Evolutionary conservation across 1,140 invertebrate species (phyloP).

Genomic region (Nephotettix cincticeps): DNA sequence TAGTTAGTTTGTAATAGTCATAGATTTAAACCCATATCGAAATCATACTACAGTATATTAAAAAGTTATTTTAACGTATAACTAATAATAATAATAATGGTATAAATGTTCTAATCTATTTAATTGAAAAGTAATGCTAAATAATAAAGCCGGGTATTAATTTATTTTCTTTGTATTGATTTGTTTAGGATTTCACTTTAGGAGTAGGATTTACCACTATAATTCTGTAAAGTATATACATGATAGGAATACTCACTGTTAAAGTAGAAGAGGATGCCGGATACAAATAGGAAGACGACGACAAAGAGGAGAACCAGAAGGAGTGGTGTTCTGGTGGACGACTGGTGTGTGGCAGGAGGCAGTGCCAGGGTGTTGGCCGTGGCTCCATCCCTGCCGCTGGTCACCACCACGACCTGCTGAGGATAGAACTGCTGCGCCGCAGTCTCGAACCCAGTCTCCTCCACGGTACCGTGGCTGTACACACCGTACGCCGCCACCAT

Average conservation of each 20-base stretch:
- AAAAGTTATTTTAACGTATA: too few species aligned
- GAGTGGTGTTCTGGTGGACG: conserved; percentile 39
- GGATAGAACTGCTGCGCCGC: conserved; percentile 14
- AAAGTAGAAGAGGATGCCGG: conserved; percentile 58
- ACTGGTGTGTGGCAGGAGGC: not conserved
- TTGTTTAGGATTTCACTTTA: too few species aligned
- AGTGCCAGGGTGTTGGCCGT: conserved; percentile 23
- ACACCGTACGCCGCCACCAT: conserved; percentile 28
- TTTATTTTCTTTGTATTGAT: too few species aligned
- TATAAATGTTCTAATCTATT: too few species aligned
- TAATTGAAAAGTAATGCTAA: too few species aligned
- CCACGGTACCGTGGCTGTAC: conserved; percentile 13
- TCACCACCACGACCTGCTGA: conserved; percentile 27
- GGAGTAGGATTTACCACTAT: too few species aligned
- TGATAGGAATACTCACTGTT: conserved; percentile 61
- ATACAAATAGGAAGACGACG: conserved; percentile 54
- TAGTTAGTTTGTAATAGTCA: too few species aligned
- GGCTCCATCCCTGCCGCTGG: conserved; percentile 21
- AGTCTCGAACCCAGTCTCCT: conserved; percentile 8
- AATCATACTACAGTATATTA: too few species aligned
- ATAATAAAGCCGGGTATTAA: too few species aligned
- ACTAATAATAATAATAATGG: too few species aligned
- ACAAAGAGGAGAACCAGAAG: conserved; percentile 55
- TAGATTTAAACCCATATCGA: too few species aligned
- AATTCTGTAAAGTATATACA: too few species aligned